Conservation (phyloP, 2,888 invertebrate genomes). For the Ethmia dodecea region DNA sequence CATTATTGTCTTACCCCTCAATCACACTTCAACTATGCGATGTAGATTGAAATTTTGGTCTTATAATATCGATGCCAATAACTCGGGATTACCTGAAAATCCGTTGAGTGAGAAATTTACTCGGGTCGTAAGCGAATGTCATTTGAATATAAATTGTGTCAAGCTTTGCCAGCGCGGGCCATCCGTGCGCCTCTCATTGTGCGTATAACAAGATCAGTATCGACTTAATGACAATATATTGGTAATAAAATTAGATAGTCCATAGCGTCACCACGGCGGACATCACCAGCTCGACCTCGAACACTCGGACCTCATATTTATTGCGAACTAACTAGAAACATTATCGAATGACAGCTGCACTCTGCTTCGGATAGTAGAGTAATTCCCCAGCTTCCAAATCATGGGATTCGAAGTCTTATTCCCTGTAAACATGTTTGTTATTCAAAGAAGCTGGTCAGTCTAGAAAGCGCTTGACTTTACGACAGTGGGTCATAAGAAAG, state of each 20-base stretch:
- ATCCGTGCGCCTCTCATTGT: conserved; percentile 66
- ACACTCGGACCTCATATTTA: conserved; percentile 65
- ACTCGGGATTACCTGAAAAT: conserved; percentile 70
- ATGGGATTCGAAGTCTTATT: conserved; percentile 51
- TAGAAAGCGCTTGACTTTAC: conserved; percentile 67
- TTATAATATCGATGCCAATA: conserved; percentile 53
- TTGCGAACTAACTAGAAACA: conserved; percentile 72
- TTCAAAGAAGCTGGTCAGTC: conserved; percentile 30
- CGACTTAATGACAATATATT: conserved; percentile 78
- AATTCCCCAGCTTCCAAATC: conserved; percentile 35
- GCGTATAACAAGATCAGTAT: conserved; percentile 78
- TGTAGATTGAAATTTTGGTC: too few relatives aligned
- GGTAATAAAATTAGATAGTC: conserved; percentile 77
- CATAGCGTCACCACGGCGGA: conserved; percentile 64
- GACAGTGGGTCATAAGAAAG: conserved; percentile 67
- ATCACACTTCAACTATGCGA: too few relatives aligned
- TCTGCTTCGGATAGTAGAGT: conserved; percentile 51
- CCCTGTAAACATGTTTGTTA: conserved; percentile 37
- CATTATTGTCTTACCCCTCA: too few relatives aligned
- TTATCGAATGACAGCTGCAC: conserved; percentile 61
- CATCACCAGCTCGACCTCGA: conserved; percentile 46
- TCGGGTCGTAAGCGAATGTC: conserved; percentile 64
- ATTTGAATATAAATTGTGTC: conserved; percentile 75
- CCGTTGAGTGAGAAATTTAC: conserved; percentile 72
- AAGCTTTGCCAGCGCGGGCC: conserved; percentile 44